A percentile compares a stretch with the other conserved stretches of the same genome.
phyloP scores from a whole-genome alignment of 2,888 invertebrate species.

The Macrophya alboannulata region DNA sequence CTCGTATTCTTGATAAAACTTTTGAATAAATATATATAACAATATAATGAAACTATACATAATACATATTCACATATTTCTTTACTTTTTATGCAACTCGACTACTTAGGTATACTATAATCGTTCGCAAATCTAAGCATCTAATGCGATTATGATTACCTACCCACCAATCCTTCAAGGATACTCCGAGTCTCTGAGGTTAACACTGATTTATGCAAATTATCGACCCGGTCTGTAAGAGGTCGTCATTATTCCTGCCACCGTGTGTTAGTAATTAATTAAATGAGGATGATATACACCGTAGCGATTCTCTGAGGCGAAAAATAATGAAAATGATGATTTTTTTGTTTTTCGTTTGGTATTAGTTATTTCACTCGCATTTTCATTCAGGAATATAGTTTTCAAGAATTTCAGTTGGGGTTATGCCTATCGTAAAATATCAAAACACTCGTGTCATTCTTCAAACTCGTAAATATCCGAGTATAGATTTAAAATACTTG shows the following conservation, averaged over 20 bases:
- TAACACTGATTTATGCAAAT: constrained; percentile 46
- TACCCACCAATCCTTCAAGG: not conserved
- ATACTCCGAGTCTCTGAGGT: not conserved
- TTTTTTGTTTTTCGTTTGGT: not conserved
- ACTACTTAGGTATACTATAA: not conserved
- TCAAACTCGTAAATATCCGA: not conserved
- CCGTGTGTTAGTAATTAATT: not conserved
- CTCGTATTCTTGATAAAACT: not conserved
- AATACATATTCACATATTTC: not conserved
- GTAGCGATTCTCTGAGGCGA: not conserved
- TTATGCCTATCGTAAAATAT: not conserved
- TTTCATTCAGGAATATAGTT: not conserved
- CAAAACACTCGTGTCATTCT: not conserved
- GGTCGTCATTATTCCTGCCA: constrained; percentile 29
- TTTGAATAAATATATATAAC: not conserved
- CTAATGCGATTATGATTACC: not conserved
- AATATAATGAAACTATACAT: too few species aligned
- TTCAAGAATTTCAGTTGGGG: not conserved
- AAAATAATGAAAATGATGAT: not conserved
- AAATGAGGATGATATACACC: not conserved
- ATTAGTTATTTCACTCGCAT: not conserved
- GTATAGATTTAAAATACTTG: not conserved
- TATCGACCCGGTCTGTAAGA: constrained; percentile 18
- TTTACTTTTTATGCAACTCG: not conserved
- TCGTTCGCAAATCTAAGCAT: not conserved